These are phyloP conservation scores for Acutogordius australiensis DNA, from an alignment of 2,888 invertebrate genomes.

Conservation along the genomic window DNA sequence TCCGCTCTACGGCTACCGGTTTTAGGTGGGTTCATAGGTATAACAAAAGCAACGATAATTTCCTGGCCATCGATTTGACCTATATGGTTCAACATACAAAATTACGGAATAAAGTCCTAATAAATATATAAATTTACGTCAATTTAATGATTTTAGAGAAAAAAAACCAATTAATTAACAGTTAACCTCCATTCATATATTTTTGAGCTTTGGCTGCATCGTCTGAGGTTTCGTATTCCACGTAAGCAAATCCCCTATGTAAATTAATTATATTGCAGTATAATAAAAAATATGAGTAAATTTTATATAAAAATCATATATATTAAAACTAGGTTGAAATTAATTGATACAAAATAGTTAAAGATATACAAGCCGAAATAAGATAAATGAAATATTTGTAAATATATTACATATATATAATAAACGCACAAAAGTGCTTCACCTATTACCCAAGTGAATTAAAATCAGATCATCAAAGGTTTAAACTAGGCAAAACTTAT, in stretches of 20 bases:
- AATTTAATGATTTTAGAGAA: no score
- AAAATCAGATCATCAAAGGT: no score
- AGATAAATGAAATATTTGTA: slow-evolving; percentile 7
- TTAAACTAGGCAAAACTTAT: no score
- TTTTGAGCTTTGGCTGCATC: slow-evolving; percentile 95
- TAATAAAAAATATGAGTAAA: slow-evolving; percentile 21
- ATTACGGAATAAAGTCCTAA: no score
- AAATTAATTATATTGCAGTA: no score
- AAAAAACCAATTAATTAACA: no score
- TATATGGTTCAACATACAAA: no score
- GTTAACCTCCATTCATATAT: slow-evolving; percentile 87
- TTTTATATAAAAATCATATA: not conserved
- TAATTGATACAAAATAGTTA: not conserved
- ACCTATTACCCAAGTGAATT: no score
- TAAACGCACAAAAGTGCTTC: no score
- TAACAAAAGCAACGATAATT: slow-evolving; percentile 69
- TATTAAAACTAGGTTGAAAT: not conserved
- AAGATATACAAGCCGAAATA: not conserved
- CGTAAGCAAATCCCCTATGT: slow-evolving; percentile 73
- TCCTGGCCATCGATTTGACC: slow-evolving; percentile 82
- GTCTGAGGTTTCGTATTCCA: slow-evolving; percentile 66
- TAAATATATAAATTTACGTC: no score
- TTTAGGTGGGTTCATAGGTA: slow-evolving; percentile 29
- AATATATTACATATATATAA: no score
- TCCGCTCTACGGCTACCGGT: no score